Evolutionary conservation across 2,113 vertebrate genomes (phyloP), one percentile per base, ranked within the genome.

Genomic region (Sylvietta virens): DNA sequence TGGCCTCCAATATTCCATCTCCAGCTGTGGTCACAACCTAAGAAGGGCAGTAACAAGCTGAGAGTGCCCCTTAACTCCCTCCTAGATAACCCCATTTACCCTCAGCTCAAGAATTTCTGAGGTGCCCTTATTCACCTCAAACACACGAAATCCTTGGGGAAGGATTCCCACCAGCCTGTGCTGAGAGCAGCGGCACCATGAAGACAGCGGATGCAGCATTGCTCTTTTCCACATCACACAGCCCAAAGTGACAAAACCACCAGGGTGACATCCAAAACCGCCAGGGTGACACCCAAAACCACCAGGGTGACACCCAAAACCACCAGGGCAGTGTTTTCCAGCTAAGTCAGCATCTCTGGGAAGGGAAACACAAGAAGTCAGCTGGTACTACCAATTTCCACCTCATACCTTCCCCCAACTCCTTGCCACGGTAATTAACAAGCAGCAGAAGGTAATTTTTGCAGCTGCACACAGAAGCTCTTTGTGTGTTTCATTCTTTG

Each of bases 381-480:
- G 33, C 58, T 24, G 74, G n/a, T 28, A 31, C 24, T 72, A 51
- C 26, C 35, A 17, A 40, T 12, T 60, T 40, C 44, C 70, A 67
- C 42, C 30, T 78, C 35, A 19, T 18, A 35, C n/a, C 39, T 54
- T 56, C 67, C 50, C 69, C 37, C 37, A 78, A 1, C 76, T 37
- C 48, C 48, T 90, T 86, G 76, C 79, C 44, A 31, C 4, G 21
- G 15, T 39, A 88, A 81, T 62, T 90, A 90, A 93, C 30, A 64
- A 82, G 47, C 79, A 69, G 50, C 40, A 88, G 81, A 53, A 81
- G 31, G 67, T 45, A 72, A 40, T 81, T 91, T 69, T 66, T 93
- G 62, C 74, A 69, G 85, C 64, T 92, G 61, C 74, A 80, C n/a
- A 53, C 26, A 78, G 71, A 76, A 79, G 62, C 10, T 91, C 83